Conservation (phyloP, 2,797 vertebrate genomes). For the Rhabdophis nuchalis region DNA sequence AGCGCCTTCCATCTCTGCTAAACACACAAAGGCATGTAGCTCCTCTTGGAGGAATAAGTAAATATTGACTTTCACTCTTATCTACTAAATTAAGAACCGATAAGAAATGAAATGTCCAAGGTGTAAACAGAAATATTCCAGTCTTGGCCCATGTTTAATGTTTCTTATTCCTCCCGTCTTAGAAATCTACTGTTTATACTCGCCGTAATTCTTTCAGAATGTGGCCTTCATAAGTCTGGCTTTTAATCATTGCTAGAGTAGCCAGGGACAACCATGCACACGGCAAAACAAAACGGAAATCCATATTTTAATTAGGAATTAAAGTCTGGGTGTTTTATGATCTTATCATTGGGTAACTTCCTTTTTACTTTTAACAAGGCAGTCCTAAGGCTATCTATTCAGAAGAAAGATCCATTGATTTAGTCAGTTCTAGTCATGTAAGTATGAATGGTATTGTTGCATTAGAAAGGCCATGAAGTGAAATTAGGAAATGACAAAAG, state of each 20-base stretch:
- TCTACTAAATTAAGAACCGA: neutral
- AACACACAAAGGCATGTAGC: neutral
- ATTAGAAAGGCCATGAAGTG: neutral
- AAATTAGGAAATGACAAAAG: neutral
- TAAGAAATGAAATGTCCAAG: conserved; percentile 6
- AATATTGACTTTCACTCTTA: conserved; percentile 20
- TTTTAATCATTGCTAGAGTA: neutral
- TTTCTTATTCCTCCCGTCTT: neutral
- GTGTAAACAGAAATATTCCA: conserved; percentile 13
- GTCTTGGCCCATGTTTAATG: neutral
- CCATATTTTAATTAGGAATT: neutral
- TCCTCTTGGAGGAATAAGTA: conserved; percentile 6
- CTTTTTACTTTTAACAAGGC: neutral
- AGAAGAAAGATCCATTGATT: neutral
- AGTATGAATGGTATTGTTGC: neutral
- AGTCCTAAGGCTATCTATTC: neutral
- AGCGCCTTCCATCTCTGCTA: neutral
- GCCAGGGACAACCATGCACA: neutral
- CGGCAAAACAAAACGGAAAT: neutral
- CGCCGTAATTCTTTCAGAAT: neutral
- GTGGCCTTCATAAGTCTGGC: neutral
- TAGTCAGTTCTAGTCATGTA: neutral
- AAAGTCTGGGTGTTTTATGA: neutral
- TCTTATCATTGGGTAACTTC: neutral
- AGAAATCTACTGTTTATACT: neutral